A percentile compares a stretch with the other conserved stretches of the same genome.
phyloP scores from a whole-genome alignment of 2,113 vertebrate species.

The Gracilinanus agilis region DNA sequence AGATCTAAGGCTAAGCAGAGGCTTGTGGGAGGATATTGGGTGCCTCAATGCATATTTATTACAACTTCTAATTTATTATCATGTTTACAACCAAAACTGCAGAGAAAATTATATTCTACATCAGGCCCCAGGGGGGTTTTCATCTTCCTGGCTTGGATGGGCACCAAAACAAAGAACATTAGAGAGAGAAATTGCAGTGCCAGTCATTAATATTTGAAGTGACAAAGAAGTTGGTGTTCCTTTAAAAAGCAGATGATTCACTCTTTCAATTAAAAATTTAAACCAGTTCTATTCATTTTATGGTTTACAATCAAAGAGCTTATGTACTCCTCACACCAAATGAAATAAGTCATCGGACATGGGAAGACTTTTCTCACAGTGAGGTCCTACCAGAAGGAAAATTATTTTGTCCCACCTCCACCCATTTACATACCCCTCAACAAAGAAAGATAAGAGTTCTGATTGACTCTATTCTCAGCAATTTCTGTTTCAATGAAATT shows the following conservation, averaged over 20 bases:
- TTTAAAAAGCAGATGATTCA: conserved; percentile 58
- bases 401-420: neutral
- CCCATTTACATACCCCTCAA: neutral
- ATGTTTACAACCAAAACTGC: conserved; percentile 84
- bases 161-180: conserved; percentile 83
- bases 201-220: conserved; percentile 82
- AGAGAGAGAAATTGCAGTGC: conserved; percentile 73
- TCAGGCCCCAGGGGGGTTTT: conserved; percentile 69
- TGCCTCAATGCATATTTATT: conserved; percentile 80
- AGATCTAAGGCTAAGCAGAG: conserved; percentile 9
- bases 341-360: conserved; percentile 5
- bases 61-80: conserved; percentile 81
- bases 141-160: conserved; percentile 78
- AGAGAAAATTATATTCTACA: conserved; percentile 80
- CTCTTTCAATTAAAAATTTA: conserved; percentile 56
- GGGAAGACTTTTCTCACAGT: conserved; percentile 19
- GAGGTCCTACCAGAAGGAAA: neutral
- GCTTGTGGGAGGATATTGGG: conserved; percentile 39
- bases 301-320: conserved; percentile 52
- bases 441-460: conserved; percentile 12
- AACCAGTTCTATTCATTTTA: conserved; percentile 50
- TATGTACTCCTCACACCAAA: neutral
- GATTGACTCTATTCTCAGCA: neutral
- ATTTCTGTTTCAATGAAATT: conserved; percentile 16
- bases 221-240: conserved; percentile 66